Base-by-base conservation (phyloP, 2,113 vertebrate species). In the Nematolebias whitei region DNA sequence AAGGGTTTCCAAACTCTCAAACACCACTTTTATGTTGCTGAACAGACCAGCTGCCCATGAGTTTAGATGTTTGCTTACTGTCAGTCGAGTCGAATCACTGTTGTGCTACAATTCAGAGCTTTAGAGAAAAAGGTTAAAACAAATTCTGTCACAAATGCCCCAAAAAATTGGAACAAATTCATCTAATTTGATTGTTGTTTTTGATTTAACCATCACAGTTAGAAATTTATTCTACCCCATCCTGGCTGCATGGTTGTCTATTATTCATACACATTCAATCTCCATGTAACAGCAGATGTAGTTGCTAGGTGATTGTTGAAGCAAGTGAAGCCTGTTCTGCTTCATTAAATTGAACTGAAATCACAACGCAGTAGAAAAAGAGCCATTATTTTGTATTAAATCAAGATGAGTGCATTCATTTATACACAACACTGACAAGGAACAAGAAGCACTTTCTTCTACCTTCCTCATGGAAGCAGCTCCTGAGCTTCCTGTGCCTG, bases 401-500 rank as follows among this genome's bases (percentile, higher is more conserved):
- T 16, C 6, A 23, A 10, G 39, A 26, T 11, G 11, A 9, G 10
- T 32, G 7, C 13, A 19, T 18, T 2, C 1, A 12, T 29, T 29
- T 13, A 44, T 3, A 8, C 16, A 54, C 9, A 20, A 47, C 44
- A 38, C 2, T n/a, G n/a, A n/a, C n/a, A n/a, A 54, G 6, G 19
- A 54, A 19, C 10, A 39, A 50, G 48, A 5, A 7, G 65, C 49
- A 14, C 19, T 10, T 10, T 40, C 16, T 32, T 45, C 19, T 23
- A 95, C 95, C 94, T 96, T 96, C 89, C 94, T 95, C 93, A 95
- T 95, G 68, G 94, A 94, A 83, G 93, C 92, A 18, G 82, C 92
- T 85, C 93, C 90, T 90, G 94, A 76, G 71, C 89, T 87, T 50
- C 92, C 95, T 86, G 94, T 94, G 83, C 92, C 93, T 13, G 91